A percentile compares a stretch with the other conserved stretches of the same genome.
Conservation (phyloP, 1,140 invertebrate genomes). For the Xylocopa sonorina region DNA sequence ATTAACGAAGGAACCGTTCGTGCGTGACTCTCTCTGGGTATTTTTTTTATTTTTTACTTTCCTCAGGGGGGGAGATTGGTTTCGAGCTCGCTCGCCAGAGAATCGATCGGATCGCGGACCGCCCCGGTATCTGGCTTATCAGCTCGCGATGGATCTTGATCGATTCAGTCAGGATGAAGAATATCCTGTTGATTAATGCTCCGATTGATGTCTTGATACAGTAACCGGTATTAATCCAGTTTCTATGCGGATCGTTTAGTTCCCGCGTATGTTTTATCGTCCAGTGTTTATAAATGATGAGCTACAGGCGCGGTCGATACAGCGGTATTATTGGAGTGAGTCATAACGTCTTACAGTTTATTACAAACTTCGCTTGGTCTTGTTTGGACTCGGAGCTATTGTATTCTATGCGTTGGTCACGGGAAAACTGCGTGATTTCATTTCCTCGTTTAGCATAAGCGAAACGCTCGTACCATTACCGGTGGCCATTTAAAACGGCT, state of each 20-base stretch:
- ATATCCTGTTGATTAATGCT: not conserved
- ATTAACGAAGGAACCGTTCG: slow-evolving; percentile 38
- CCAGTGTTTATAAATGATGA: not conserved
- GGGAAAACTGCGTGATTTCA: no score
- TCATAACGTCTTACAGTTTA: no score
- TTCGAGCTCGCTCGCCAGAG: not conserved
- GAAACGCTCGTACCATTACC: no score
- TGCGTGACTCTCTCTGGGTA: not conserved
- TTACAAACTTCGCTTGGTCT: no score
- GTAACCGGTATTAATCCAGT: not conserved
- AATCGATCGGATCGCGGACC: not conserved
- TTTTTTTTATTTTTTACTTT: not conserved
- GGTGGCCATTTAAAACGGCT: no score
- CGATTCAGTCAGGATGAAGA: not conserved
- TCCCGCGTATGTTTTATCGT: not conserved
- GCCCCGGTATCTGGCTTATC: not conserved
- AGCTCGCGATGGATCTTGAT: not conserved
- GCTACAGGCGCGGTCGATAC: not conserved
- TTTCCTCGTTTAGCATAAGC: no score
- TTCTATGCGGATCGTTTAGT: not conserved
- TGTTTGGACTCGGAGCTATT: no score
- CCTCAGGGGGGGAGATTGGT: not conserved
- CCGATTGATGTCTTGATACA: slow-evolving; percentile 3
- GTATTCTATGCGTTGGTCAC: no score
- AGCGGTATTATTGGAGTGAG: not conserved